Conservation (phyloP, 1,140 invertebrate species). For the Cecropterus lyciades region DNA sequence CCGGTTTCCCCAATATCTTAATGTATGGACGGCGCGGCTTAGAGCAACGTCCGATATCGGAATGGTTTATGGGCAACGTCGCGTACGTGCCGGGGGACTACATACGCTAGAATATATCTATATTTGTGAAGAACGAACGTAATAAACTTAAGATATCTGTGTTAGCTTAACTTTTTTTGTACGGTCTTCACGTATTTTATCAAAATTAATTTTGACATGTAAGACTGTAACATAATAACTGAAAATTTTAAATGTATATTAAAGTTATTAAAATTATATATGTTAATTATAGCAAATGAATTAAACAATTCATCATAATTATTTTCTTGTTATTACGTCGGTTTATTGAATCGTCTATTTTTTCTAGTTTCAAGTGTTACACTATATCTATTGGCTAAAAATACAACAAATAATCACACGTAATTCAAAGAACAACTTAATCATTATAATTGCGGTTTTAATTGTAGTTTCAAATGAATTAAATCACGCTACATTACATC, state of each 20-base stretch:
- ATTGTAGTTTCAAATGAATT: neutral
- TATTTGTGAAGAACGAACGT: conserved; percentile 3
- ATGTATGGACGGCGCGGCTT: conserved; percentile 43
- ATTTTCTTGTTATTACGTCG: too few relatives aligned
- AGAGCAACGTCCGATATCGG: conserved; percentile 62
- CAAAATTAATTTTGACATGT: too few relatives aligned
- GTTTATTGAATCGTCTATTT: too few relatives aligned
- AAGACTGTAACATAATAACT: too few relatives aligned
- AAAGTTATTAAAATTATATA: too few relatives aligned
- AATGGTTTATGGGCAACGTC: conserved; percentile 67
- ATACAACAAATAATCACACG: neutral
- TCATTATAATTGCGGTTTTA: neutral
- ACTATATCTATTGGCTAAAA: neutral
- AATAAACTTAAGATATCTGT: neutral
- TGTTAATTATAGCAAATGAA: too few relatives aligned
- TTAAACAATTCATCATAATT: too few relatives aligned
- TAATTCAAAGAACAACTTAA: neutral
- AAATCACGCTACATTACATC: neutral
- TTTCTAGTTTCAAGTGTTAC: too few relatives aligned
- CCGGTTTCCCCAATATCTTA: conserved; percentile 45
- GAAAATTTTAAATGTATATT: too few relatives aligned
- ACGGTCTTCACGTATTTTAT: too few relatives aligned
- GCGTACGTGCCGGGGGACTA: conserved; percentile 53
- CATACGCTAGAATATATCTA: neutral
- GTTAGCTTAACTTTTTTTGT: too few relatives aligned